These are phyloP conservation scores for Spodoptera frugiperda DNA, from an alignment of 1,140 invertebrate genomes.

Conservation along the genomic window DNA sequence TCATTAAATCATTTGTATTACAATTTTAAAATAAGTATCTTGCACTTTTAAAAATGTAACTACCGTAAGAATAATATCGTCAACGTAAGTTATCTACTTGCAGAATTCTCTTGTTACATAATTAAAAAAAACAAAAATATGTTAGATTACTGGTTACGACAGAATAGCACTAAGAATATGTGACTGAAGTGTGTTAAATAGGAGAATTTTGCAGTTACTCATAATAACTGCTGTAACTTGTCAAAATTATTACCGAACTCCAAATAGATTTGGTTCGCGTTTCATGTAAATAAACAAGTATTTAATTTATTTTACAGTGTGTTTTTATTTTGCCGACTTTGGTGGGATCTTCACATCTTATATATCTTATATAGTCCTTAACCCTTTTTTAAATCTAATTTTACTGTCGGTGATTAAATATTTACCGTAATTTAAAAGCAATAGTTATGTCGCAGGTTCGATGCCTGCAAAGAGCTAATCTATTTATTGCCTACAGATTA, in stretches of 20 bases:
- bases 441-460: too few species aligned
- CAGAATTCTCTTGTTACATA: constrained; percentile 42
- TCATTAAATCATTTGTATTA: constrained; percentile 44
- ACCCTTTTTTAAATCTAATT: too few species aligned
- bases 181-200: not conserved
- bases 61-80: constrained; percentile 39
- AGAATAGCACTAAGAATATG: constrained; percentile 20
- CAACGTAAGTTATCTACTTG: constrained; percentile 31
- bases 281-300: constrained; percentile 85
- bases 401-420: too few species aligned
- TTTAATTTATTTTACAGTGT: constrained; percentile 73
- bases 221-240: constrained; percentile 75
- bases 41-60: constrained; percentile 46
- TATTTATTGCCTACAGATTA: too few species aligned
- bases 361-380: too few species aligned
- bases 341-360: too few species aligned
- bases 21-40: constrained; percentile 47
- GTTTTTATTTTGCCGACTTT: constrained; percentile 55
- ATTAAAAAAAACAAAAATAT: constrained; percentile 17
- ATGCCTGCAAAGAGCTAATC: too few species aligned
- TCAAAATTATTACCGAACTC: constrained; percentile 79
- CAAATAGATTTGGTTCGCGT: constrained; percentile 82
- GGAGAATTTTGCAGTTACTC: constrained; percentile 69
- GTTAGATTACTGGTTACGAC: constrained; percentile 11
- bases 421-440: too few species aligned